A percentile compares a stretch with the other conserved stretches of the same genome.
Evolutionary conservation across 1,140 invertebrate genomes (phyloP).

Genomic region (Drosophila parabipectinata): DNA sequence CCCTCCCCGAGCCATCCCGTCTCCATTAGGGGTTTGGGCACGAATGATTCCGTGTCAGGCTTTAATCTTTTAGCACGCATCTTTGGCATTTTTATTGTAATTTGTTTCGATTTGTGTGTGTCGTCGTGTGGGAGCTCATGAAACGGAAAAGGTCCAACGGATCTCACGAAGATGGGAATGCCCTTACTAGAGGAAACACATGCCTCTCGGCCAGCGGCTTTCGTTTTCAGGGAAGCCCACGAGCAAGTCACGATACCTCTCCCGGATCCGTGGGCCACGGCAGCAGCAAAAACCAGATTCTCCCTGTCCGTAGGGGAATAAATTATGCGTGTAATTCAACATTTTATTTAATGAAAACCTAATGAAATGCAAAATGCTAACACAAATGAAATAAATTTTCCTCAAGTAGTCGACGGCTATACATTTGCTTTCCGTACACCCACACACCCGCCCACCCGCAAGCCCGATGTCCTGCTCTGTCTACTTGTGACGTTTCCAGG

Average conservation of each 20-base stretch:
- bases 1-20: constrained; percentile 10
- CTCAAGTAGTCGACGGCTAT: constrained; percentile 50
- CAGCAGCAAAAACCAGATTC: constrained; percentile 2
- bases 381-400: constrained; percentile 83
- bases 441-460: not conserved
- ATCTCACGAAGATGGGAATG: constrained; percentile 13
- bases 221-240: constrained; percentile 7
- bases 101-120: constrained; percentile 73
- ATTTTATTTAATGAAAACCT: constrained; percentile 84
- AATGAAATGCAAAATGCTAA: constrained; percentile 83
- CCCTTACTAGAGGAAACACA: constrained; percentile 9
- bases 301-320: constrained; percentile 58
- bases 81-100: constrained; percentile 82
- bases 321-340: constrained; percentile 84
- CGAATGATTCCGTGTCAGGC: constrained; percentile 77
- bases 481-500: constrained; percentile 66
- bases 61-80: constrained; percentile 82
- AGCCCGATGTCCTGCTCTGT: constrained; percentile 1
- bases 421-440: constrained; percentile 19
- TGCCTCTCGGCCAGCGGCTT: not conserved
- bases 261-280: not conserved
- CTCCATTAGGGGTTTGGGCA: constrained; percentile 23
- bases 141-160: not conserved
- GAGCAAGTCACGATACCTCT: constrained; percentile 40
- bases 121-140: constrained; percentile 27